Conservation (phyloP, 1,140 invertebrate species). For the Drosophila bocqueti region DNA sequence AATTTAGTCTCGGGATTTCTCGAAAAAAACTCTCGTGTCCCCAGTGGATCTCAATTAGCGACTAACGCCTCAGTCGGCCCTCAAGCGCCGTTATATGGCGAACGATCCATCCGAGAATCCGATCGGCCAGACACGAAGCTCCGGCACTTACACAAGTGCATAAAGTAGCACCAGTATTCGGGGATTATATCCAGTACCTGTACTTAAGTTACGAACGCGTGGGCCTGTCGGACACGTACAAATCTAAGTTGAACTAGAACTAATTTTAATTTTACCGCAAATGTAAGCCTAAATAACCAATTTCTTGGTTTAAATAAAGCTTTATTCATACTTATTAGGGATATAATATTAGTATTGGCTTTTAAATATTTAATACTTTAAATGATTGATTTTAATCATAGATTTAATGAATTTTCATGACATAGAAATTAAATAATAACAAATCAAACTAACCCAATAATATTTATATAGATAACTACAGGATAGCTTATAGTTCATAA, state of each 20-base stretch:
- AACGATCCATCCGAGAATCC: slow-evolving; percentile 33
- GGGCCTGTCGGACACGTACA: slow-evolving; percentile 1
- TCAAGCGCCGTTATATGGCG: slow-evolving; percentile 72
- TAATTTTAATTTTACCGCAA: neutral
- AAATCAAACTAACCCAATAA: neutral
- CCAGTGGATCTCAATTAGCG: slow-evolving; percentile 62
- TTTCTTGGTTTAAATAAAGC: neutral
- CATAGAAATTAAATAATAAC: neutral
- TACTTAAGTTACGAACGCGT: neutral
- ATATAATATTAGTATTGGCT: neutral
- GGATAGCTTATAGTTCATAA: slow-evolving; percentile 7
- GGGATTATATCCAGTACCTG: slow-evolving; percentile 16
- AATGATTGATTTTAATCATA: neutral
- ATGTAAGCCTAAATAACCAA: neutral
- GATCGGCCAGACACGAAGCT: slow-evolving; percentile 44
- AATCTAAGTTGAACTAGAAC: neutral
- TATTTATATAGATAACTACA: neutral
- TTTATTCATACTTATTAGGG: neutral
- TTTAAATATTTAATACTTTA: neutral
- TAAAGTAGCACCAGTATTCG: neutral
- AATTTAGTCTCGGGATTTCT: slow-evolving; percentile 24
- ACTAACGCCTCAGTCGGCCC: slow-evolving; percentile 59
- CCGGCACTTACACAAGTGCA: slow-evolving; percentile 14
- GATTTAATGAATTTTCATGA: too few relatives aligned
- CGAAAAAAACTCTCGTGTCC: slow-evolving; percentile 21